Conservation (phyloP, 2,888 invertebrate species). For the Stenoptilia bipunctidactyla region DNA sequence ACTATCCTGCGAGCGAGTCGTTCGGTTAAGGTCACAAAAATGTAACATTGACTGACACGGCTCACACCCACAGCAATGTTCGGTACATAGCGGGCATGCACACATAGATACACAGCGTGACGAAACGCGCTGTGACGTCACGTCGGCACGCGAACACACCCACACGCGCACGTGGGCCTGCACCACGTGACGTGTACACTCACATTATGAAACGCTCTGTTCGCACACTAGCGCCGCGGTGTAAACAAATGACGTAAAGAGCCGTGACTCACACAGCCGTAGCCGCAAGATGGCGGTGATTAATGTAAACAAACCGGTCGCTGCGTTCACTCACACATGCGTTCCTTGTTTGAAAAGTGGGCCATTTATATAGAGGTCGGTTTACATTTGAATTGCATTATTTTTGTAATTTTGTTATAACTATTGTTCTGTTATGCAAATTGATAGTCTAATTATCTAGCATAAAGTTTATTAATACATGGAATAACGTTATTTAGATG, state of each 20-base stretch:
- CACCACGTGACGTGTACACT: constrained; percentile 18
- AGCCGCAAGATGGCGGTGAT: constrained; percentile 39
- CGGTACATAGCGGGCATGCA: constrained; percentile 20
- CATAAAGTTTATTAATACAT: no score
- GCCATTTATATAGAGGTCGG: constrained; percentile 45
- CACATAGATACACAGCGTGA: constrained; percentile 31
- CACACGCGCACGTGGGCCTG: constrained; percentile 46
- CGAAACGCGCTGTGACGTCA: constrained; percentile 56
- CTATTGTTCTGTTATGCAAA: no score
- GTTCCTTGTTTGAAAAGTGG: constrained; percentile 36
- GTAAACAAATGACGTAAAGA: constrained; percentile 65
- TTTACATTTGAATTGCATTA: constrained; percentile 6
- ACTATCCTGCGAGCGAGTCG: constrained; percentile 25
- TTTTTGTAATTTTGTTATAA: neutral
- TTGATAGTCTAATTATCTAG: no score
- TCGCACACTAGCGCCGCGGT: constrained; percentile 25
- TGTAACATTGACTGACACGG: constrained; percentile 59
- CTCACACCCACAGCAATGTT: neutral
- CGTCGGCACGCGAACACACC: constrained; percentile 58
- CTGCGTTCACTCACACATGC: constrained; percentile 23
- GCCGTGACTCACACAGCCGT: constrained; percentile 48
- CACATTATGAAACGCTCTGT: constrained; percentile 19
- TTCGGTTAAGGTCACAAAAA: constrained; percentile 70
- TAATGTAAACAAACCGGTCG: constrained; percentile 66
- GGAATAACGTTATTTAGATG: no score